Evolutionary conservation across 1,140 invertebrate genomes (phyloP).

Genomic region (Littorina saxatilis): DNA sequence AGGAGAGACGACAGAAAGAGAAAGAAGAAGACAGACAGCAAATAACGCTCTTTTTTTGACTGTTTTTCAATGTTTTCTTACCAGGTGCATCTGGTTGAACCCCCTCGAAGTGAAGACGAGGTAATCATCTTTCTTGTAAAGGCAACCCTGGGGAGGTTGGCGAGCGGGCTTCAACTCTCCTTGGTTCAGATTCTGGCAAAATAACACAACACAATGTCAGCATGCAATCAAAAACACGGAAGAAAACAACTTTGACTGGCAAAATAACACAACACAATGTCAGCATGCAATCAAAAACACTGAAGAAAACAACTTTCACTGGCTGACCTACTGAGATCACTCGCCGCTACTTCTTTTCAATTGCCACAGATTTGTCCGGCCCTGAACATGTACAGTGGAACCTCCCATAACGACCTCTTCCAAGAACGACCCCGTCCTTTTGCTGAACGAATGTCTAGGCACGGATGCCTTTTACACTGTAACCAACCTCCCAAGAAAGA

Average conservation of each 20-base stretch:
- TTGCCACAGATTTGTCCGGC: too few species aligned
- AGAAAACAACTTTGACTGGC: slow-evolving; percentile 60
- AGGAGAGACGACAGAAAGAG: background rate
- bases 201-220: background rate
- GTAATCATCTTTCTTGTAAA: slow-evolving; percentile 84
- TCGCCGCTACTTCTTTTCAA: too few species aligned
- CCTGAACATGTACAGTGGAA: too few species aligned
- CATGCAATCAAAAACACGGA: background rate
- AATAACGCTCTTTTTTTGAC: background rate
- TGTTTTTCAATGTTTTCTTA: too few species aligned
- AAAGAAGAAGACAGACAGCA: background rate
- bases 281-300: background rate
- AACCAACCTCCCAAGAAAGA: too few species aligned
- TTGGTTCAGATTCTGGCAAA: slow-evolving; percentile 79
- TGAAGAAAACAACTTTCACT: slow-evolving; percentile 57
- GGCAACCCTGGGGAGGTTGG: slow-evolving; percentile 90
- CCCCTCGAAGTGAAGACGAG: slow-evolving; percentile 89
- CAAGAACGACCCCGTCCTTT: too few species aligned
- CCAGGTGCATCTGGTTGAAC: slow-evolving; percentile 84
- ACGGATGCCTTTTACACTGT: too few species aligned
- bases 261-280: slow-evolving; percentile 24
- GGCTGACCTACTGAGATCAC: too few species aligned
- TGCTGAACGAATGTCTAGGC: too few species aligned
- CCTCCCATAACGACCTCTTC: too few species aligned
- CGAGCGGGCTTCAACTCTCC: slow-evolving; percentile 81